Evolutionary conservation across 2,113 vertebrate species (phyloP).

Genomic region (Actenoides lindsayi): DNA sequence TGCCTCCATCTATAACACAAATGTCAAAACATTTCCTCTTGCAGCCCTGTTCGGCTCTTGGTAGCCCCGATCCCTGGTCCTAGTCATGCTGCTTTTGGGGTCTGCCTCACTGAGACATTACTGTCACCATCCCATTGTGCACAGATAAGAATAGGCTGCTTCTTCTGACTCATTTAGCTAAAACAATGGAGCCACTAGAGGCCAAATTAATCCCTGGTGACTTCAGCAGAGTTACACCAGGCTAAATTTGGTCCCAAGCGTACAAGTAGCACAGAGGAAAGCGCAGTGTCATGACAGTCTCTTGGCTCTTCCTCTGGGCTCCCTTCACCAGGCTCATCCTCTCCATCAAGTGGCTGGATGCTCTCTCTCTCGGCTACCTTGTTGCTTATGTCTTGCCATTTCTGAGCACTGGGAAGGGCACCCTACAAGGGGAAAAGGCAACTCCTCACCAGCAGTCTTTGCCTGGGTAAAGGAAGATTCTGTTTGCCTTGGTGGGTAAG

Average conservation of each 20-base stretch:
- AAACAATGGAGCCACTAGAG: conserved; percentile 61
- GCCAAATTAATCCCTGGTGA: conserved; percentile 58
- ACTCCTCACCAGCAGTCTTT: background rate
- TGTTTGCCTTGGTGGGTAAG: background rate
- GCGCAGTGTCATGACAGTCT: background rate
- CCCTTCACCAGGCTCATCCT: background rate
- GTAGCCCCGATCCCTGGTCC: background rate
- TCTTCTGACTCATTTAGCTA: conserved; percentile 61
- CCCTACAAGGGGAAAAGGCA: background rate
- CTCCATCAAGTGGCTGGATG: background rate
- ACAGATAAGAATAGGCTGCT: conserved; percentile 54
- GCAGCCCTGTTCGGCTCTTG: background rate
- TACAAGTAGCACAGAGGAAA: conserved; percentile 40
- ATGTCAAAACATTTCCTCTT: conserved; percentile 69
- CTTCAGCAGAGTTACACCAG: conserved; percentile 39
- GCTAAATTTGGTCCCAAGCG: conserved; percentile 60
- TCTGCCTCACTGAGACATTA: background rate
- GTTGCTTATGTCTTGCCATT: background rate
- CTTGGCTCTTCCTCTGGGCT: background rate
- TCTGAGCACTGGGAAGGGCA: background rate
- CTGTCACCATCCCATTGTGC: conserved; percentile 31
- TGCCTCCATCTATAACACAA: conserved; percentile 64
- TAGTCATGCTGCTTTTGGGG: conserved; percentile 6
- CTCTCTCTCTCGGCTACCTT: background rate
- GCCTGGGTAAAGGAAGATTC: background rate